Percentiles rank a stretch among this genome's conserved stretches.
Conservation (phyloP, 2,797 vertebrate species). For the Onychomys torridus region DNA sequence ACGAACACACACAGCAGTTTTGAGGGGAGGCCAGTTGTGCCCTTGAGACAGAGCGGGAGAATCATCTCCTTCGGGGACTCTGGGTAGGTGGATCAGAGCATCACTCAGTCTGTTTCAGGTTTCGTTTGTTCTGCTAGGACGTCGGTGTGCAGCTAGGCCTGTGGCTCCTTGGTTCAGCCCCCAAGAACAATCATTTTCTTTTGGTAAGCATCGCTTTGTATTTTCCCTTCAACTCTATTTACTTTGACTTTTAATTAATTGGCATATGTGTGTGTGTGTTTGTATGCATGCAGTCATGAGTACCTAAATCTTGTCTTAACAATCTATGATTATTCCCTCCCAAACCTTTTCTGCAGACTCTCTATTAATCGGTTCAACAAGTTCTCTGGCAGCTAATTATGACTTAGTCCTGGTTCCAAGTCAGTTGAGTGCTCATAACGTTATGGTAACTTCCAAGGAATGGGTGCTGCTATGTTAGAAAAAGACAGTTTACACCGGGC, state of each 20-base stretch:
- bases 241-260: background rate
- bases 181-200: background rate
- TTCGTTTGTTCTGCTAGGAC: background rate
- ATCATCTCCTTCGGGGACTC: background rate
- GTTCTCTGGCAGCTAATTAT: background rate
- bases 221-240: slow-evolving; percentile 27
- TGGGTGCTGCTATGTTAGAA: background rate
- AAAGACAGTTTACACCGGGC: background rate
- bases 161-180: background rate
- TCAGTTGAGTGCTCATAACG: background rate
- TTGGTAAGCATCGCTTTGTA: background rate
- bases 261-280: rapidly evolving
- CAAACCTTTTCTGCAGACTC: slow-evolving; percentile 9
- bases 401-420: background rate
- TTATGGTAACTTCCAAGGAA: background rate
- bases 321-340: background rate
- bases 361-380: background rate
- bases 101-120: background rate
- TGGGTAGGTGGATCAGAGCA: background rate
- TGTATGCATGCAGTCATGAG: background rate
- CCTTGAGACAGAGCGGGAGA: background rate
- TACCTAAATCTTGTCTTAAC: background rate
- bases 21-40: rapidly evolving
- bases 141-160: no score
- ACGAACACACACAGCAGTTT: background rate